Conservation (phyloP, 2,113 vertebrate genomes). For the Ranitomeya imitator region DNA sequence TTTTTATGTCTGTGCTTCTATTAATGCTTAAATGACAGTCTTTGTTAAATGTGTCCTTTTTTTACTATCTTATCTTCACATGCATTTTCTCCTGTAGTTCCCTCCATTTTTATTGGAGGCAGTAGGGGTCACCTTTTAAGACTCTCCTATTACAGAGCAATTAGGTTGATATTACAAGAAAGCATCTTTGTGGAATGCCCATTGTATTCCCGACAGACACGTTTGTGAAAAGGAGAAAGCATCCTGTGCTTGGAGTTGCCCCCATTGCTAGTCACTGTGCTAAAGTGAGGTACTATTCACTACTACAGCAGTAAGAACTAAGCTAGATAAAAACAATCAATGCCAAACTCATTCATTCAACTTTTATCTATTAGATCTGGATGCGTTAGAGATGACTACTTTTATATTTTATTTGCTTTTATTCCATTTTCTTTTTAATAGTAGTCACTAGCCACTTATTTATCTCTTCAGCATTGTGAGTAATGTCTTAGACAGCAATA, state of each 20-base stretch:
- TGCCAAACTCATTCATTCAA: neutral
- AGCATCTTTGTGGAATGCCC: neutral
- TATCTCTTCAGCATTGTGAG: too few species aligned
- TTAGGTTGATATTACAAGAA: conserved; percentile 38
- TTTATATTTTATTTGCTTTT: neutral
- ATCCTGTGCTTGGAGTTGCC: neutral
- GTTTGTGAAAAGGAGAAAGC: conserved; percentile 30
- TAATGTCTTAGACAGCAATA: too few species aligned
- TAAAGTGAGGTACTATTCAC: neutral
- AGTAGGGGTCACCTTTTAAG: conserved; percentile 41
- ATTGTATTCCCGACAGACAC: conserved; percentile 14
- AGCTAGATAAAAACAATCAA: neutral
- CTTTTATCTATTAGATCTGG: neutral
- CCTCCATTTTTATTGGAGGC: conserved; percentile 51
- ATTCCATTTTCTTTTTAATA: neutral
- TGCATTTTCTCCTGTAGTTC: conserved; percentile 47
- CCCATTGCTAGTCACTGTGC: neutral
- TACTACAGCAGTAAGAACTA: neutral
- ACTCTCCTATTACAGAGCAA: conserved; percentile 17
- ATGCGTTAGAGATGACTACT: neutral
- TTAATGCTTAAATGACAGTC: conserved; percentile 63
- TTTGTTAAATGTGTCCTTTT: conserved; percentile 51
- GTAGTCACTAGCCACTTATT: too few species aligned
- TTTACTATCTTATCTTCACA: conserved; percentile 52
- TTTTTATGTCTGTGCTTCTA: conserved; percentile 56